A percentile compares a stretch with the other conserved stretches of the same genome.
Evolutionary conservation across 2,113 vertebrate genomes (phyloP).

Genomic region (Thamnophis sirtalis): DNA sequence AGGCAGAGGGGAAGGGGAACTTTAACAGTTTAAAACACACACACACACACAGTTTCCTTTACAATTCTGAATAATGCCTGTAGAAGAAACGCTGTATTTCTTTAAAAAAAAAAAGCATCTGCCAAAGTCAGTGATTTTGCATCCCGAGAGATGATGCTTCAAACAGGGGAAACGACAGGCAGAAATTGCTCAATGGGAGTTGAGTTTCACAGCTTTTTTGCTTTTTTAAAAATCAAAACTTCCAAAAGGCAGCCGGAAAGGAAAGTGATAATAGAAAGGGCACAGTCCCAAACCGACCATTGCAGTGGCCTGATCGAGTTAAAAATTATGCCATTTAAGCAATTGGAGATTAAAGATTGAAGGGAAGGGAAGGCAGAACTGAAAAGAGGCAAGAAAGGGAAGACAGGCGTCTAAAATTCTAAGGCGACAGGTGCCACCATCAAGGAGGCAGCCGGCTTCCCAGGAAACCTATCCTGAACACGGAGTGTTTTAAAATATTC

Average conservation of each 20-base stretch:
- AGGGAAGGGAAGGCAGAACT: background rate
- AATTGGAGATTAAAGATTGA: background rate
- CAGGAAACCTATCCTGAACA: constrained; percentile 1
- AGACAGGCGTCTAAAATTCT: background rate
- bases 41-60: background rate
- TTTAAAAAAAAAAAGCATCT: background rate
- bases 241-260: constrained; percentile 24
- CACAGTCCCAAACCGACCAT: too few species aligned
- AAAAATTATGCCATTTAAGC: background rate
- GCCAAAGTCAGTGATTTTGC: background rate
- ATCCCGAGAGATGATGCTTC: constrained; percentile 14
- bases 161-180: background rate
- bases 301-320: background rate
- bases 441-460: constrained; percentile 10
- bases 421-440: constrained; percentile 14
- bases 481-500: background rate
- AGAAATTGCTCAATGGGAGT: background rate
- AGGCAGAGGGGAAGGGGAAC: background rate
- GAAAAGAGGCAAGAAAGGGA: background rate
- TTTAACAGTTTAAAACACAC: background rate
- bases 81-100: background rate
- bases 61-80: background rate
- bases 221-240: background rate
- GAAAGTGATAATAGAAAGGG: constrained; percentile 5
- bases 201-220: background rate